These are phyloP conservation scores for Cancer borealis DNA, from an alignment of 2,888 invertebrate species.

Conservation along the genomic window DNA sequence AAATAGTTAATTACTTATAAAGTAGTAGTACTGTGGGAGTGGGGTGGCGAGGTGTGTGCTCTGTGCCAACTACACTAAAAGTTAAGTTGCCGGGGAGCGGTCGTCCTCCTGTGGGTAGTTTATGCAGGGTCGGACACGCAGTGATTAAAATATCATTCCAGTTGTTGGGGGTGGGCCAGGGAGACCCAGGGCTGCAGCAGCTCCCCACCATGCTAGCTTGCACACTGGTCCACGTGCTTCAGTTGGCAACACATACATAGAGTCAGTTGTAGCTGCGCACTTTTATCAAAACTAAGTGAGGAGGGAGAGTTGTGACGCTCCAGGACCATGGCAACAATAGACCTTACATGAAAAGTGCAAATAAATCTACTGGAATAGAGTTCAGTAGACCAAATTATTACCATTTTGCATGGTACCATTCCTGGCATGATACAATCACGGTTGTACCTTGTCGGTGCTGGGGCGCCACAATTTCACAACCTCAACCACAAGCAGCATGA, in stretches of 20 bases:
- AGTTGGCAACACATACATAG: conserved; percentile 44
- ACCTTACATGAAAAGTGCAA: not conserved
- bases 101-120: conserved; percentile 35
- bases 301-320: conserved; percentile 24
- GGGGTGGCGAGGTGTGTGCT: conserved; percentile 38
- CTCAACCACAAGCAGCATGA: conserved; percentile 47
- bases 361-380: not conserved
- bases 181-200: conserved; percentile 15
- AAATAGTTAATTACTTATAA: not conserved
- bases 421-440: not conserved
- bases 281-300: conserved; percentile 47
- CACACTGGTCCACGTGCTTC: conserved; percentile 28
- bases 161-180: conserved; percentile 32
- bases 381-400: not conserved
- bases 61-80: conserved; percentile 34
- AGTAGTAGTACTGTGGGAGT: not conserved
- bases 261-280: conserved; percentile 2
- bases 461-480: conserved; percentile 16
- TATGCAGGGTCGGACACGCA: conserved; percentile 34
- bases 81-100: conserved; percentile 30
- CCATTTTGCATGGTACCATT: not conserved
- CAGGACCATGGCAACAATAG: not conserved
- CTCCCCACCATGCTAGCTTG: conserved; percentile 37
- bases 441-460: not conserved
- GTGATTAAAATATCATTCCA: conserved; percentile 43